These are phyloP conservation scores for Bruchidius siliquastri DNA, from an alignment of 2,888 invertebrate genomes.

Conservation along the genomic window DNA sequence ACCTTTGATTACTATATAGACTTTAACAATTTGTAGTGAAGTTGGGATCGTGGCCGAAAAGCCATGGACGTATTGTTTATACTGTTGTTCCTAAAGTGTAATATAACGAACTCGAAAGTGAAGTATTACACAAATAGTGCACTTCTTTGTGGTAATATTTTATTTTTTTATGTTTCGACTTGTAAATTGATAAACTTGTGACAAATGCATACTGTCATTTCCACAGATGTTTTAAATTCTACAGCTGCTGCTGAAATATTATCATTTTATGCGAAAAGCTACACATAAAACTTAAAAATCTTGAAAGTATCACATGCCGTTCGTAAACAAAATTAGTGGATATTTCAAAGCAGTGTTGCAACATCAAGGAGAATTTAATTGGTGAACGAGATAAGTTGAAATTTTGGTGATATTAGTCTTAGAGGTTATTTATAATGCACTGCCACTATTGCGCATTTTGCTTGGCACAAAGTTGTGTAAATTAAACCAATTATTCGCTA, in stretches of 20 bases:
- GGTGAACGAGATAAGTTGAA: constrained; percentile 1
- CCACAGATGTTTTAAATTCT: constrained; percentile 25
- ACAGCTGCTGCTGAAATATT: constrained; percentile 4
- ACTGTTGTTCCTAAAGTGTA: constrained; percentile 38
- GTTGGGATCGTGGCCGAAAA: constrained; percentile 17
- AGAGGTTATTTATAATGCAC: constrained; percentile 13
- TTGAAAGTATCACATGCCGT: constrained; percentile 12
- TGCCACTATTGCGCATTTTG: constrained; percentile 15
- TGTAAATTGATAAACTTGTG: background rate
- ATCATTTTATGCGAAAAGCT: background rate
- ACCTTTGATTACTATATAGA: constrained; percentile 26
- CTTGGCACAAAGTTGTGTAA: constrained; percentile 5
- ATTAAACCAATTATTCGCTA: background rate
- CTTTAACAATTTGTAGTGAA: constrained; percentile 25
- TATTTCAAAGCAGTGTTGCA: background rate
- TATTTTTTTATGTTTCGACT: constrained; percentile 27
- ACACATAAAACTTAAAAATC: constrained; percentile 8
- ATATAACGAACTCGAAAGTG: constrained; percentile 26
- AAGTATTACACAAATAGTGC: constrained; percentile 26
- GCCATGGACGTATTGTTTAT: constrained; percentile 24
- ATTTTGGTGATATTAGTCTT: constrained; percentile 20
- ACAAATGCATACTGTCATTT: constrained; percentile 9
- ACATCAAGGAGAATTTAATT: background rate
- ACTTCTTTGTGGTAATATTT: constrained; percentile 29
- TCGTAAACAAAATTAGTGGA: constrained; percentile 18